Base-by-base conservation (phyloP, 2,888 invertebrate species). In the Rhimphoctona megacephalus region DNA sequence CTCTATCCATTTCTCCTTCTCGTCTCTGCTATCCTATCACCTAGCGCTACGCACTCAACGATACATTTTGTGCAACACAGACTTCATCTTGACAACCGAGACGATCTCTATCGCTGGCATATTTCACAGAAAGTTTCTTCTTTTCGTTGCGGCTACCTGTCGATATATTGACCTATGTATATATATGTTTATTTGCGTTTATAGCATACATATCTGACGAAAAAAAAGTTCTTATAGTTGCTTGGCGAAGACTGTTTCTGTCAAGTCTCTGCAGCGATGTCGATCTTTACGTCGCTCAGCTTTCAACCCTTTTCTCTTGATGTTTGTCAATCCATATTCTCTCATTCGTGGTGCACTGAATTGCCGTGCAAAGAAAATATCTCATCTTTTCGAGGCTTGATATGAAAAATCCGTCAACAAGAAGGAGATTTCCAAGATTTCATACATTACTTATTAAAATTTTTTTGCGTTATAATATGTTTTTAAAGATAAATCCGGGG, bases 41-140 rank as follows among this genome's bases (percentile, higher is more conserved):
- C 43, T 22, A 43, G n/a, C 49, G 33, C 64, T 73, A 49, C n/a
- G 33, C 39, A 25, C n/a, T 49, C 81, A 52, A 49, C 72, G 81
- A 81, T 79, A 78, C 77, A 69, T 69, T 69, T 57, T 54, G 19
- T 52, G 57, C 33, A 66, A 83, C 73, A 73, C 79, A 83, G 52
- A 49, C 46, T 77, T 14, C 73, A 76, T 49, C 39, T 69, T 70
- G 77, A 78, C 81, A 69, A 79, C 73, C 57, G 39, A 81, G 77
- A 81, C 78, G 78, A 76, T 85, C 78, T 86, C 78, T 81, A 82
- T 74, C 79, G 83, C 36, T 73, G 83, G 81, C 83, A 81, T 73
- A 61, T 78, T 78, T 86, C 69, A 33, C 77, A 78, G 67, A 69
- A 30, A 33, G 17, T 22, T 61, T 49, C 64, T 54, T 46, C 49